Evolutionary conservation across 2,797 vertebrate species (phyloP).

Genomic region (Lophius americanus): DNA sequence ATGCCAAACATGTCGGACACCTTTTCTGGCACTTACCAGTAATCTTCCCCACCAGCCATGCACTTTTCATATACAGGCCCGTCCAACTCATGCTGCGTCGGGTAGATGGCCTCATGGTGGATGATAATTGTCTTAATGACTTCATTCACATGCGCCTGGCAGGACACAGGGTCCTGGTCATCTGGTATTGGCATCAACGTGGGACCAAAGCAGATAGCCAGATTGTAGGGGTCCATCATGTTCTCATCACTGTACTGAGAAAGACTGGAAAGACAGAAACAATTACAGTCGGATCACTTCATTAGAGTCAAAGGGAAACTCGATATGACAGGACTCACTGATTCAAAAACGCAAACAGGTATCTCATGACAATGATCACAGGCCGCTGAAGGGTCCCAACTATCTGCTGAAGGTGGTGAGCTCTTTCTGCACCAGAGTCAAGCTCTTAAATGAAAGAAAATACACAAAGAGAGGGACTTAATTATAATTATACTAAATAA

Average conservation of each 20-base stretch:
- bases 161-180: conserved; percentile 94
- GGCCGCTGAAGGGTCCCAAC: conserved; percentile 89
- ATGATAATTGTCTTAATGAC: conserved; percentile 98
- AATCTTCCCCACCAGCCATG: conserved; percentile 97
- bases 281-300: conserved; percentile 2
- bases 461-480: background rate
- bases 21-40: conserved; percentile 86
- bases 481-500: background rate
- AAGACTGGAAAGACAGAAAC: conserved; percentile 79
- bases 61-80: conserved; percentile 98
- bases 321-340: conserved; percentile 85
- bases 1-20: conserved; percentile 2
- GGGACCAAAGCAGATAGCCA: conserved; percentile 98
- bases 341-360: conserved; percentile 97
- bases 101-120: conserved; percentile 95
- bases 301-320: background rate
- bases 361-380: conserved; percentile 97
- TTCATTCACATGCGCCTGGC: conserved; percentile 98
- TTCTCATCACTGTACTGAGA: conserved; percentile 99
- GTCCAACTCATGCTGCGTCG: conserved; percentile 89
- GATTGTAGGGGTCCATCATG: conserved; percentile 99
- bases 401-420: conserved; percentile 95
- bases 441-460: conserved; percentile 83
- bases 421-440: conserved; percentile 89
- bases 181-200: conserved; percentile 98